These are phyloP conservation scores for Steinernema carpocapsae DNA, from an alignment of 2,888 invertebrate species.

Conservation along the genomic window DNA sequence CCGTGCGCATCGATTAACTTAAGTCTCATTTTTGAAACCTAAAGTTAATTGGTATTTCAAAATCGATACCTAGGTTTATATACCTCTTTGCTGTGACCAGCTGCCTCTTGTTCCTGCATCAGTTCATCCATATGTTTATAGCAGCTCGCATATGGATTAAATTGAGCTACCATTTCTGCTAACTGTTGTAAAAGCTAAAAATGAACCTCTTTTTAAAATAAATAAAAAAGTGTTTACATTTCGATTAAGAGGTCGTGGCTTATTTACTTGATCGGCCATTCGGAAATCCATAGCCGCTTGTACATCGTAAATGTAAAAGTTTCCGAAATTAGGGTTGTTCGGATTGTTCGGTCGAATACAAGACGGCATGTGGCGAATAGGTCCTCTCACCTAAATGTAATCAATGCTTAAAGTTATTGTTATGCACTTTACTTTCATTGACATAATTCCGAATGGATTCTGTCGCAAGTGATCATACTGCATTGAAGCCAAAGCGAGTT, in stretches of 20 bases:
- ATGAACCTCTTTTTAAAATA: not conserved
- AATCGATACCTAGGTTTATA: not conserved
- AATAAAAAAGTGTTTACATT: not conserved
- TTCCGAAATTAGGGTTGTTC: not conserved
- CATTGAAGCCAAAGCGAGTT: not conserved
- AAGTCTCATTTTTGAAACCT: not conserved
- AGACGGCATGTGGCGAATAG: not conserved
- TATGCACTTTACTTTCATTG: slow-evolving; percentile 19
- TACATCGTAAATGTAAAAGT: not conserved
- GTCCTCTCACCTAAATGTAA: slow-evolving; percentile 1
- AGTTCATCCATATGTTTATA: slow-evolving; percentile 17
- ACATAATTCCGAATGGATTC: not conserved
- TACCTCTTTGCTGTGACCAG: not conserved
- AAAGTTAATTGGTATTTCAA: not conserved
- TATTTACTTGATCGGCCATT: too few relatives aligned
- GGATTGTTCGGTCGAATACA: not conserved
- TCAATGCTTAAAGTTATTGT: not conserved
- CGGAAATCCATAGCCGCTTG: not conserved
- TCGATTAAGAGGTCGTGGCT: not conserved
- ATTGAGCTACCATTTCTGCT: not conserved
- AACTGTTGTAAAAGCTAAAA: not conserved
- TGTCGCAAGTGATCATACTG: not conserved
- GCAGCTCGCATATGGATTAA: not conserved
- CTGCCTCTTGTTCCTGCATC: not conserved
- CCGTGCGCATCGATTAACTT: slow-evolving; percentile 8